These are phyloP conservation scores for Scopus umbretta DNA, from an alignment of 2,113 vertebrate genomes.

Conservation along the genomic window DNA sequence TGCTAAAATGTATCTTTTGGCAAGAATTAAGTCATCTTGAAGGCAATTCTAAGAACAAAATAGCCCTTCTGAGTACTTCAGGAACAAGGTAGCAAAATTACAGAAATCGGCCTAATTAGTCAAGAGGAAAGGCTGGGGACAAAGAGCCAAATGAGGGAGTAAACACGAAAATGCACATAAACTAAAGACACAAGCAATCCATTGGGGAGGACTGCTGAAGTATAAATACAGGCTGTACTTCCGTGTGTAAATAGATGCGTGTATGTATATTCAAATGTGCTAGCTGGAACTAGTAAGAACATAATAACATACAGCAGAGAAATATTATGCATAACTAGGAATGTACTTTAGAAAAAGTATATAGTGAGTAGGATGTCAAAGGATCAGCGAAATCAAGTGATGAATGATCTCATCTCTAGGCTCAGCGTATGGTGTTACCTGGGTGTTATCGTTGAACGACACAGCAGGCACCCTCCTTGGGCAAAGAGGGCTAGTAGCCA, in stretches of 20 bases:
- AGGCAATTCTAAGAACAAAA: not conserved
- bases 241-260: accelerated
- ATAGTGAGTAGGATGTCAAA: not conserved
- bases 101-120: not conserved
- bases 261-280: not conserved
- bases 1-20: not conserved
- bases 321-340: not conserved
- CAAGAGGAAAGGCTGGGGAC: not conserved
- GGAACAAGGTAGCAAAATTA: not conserved
- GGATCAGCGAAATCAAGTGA: not conserved
- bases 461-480: not conserved
- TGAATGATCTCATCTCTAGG: not conserved
- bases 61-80: not conserved
- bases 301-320: not conserved
- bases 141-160: not conserved
- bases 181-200: not conserved
- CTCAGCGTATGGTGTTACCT: not conserved
- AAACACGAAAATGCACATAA: not conserved
- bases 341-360: not conserved
- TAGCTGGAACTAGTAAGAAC: not conserved
- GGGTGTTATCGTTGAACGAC: accelerated
- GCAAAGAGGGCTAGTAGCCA: not conserved
- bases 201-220: not conserved
- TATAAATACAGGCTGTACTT: not conserved
- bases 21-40: not conserved